phyloP scores from a whole-genome alignment of 2,113 vertebrate species.

The Erpornis zantholeuca region DNA sequence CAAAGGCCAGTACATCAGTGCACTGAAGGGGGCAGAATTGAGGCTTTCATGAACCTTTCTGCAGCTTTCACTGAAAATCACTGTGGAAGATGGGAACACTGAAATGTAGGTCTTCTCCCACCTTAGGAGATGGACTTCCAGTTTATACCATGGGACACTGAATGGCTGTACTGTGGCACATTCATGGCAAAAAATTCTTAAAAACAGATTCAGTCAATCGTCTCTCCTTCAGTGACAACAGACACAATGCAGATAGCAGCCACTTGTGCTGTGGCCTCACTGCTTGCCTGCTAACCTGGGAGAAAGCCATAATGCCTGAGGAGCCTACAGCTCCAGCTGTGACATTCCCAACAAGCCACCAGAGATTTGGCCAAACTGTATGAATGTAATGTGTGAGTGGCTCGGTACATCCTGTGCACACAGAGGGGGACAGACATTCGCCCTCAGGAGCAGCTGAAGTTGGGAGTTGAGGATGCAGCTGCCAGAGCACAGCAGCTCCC shows the following conservation, averaged over 20 bases:
- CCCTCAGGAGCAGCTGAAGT: conserved; percentile 55
- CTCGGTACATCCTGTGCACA: not conserved
- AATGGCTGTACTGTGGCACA: not conserved
- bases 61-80: not conserved
- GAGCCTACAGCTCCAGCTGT: not conserved
- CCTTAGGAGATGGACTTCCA: not conserved
- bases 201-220: not conserved
- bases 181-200: not conserved
- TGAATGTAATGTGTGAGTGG: not conserved
- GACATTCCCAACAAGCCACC: not conserved
- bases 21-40: not conserved
- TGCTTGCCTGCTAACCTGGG: not conserved
- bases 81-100: not conserved
- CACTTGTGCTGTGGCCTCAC: not conserved
- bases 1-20: not conserved
- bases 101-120: not conserved
- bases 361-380: not conserved
- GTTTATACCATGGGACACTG: not conserved
- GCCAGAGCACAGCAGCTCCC: not conserved
- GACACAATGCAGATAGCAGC: not conserved
- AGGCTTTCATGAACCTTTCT: not conserved
- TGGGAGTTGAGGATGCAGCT: conserved; percentile 45
- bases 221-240: not conserved
- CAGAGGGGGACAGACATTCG: not conserved
- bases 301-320: rapidly evolving